These are phyloP conservation scores for Latrodectus elegans DNA, from an alignment of 2,888 invertebrate genomes.

Conservation along the genomic window DNA sequence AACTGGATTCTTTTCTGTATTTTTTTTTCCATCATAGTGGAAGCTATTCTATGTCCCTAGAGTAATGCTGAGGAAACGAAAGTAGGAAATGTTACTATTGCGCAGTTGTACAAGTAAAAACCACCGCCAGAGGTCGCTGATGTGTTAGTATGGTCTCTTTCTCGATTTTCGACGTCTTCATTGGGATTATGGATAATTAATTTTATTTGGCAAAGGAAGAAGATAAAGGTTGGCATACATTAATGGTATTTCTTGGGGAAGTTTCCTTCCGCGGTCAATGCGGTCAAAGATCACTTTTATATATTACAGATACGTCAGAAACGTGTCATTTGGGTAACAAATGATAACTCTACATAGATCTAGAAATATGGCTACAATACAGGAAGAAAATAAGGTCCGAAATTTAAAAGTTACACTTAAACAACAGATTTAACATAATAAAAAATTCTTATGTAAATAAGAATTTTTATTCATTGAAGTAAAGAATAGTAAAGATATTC, in stretches of 20 bases:
- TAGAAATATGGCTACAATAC: too few relatives aligned
- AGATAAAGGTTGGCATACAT: slow-evolving; percentile 24
- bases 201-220: slow-evolving; percentile 13
- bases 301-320: too few relatives aligned
- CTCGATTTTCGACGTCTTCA: slow-evolving; percentile 7
- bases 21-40: slow-evolving; percentile 11
- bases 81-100: slow-evolving; percentile 44
- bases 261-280: too few relatives aligned
- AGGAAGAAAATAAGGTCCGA: too few relatives aligned
- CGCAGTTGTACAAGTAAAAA: slow-evolving; percentile 4
- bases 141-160: slow-evolving; percentile 13
- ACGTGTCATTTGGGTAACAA: too few relatives aligned
- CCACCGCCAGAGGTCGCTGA: slow-evolving; percentile 33
- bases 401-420: too few relatives aligned
- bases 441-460: too few relatives aligned
- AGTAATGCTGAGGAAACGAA: slow-evolving; percentile 23
- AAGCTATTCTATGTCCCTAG: slow-evolving; percentile 18
- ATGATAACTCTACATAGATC: too few relatives aligned
- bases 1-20: slow-evolving; percentile 13
- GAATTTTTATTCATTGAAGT: too few relatives aligned
- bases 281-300: too few relatives aligned
- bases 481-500: too few relatives aligned
- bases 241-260: slow-evolving; percentile 19
- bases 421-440: too few relatives aligned
- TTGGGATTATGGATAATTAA: slow-evolving; percentile 53